Evolutionary conservation across 1,140 invertebrate species (phyloP), one percentile per base, ranked within the genome.

Genomic region (Lepidurus packardi): DNA sequence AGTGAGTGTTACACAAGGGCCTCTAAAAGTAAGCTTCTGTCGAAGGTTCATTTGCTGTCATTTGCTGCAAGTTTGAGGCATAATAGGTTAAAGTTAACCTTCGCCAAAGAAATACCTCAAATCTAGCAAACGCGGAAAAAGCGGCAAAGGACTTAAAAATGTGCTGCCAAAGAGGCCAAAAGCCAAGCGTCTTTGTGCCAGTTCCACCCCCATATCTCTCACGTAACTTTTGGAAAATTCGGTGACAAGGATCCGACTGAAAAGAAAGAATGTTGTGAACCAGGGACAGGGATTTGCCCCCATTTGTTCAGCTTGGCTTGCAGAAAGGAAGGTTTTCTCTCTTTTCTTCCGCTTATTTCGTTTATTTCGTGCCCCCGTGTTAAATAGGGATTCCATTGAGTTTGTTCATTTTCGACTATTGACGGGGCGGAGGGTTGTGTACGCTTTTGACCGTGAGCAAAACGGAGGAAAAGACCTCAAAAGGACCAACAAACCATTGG

Each of bases 201-300:
- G 8, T 21, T 65, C 53, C 53, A 65, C 53, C 53, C 53, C 16
- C 53, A 65, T 21, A 13, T 65, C 53, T 65, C 16, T 65, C 21
- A 65, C 53, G 53, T 65, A 65, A 65, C 53, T 65, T 65, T 65
- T n/a, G 4, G 13, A 65, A 21, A 65, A 65, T 65, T 65, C 53
- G 53, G n/a, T 65, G 53, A 21, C 53, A 65, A 21, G 53, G 53
- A 13, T 65, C 6, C 21, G 53, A n/a, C 10, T 65, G 53, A 13
- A 65, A 65, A 65, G 53, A 65, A 65, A 65, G 53, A 65, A 65
- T 65, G 53, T 65, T 65, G 53, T 65, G 53, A 65, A 65, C 53
- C 34, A 4, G 21, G 53, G 53, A 16, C 53, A n/a, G 8, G 53
- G 53, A 21, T n/a, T 65, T 21, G 5, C 16, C 53, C 53, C 53